Evolutionary conservation across 2,888 invertebrate species (phyloP).

Genomic region (Myopa testacea): DNA sequence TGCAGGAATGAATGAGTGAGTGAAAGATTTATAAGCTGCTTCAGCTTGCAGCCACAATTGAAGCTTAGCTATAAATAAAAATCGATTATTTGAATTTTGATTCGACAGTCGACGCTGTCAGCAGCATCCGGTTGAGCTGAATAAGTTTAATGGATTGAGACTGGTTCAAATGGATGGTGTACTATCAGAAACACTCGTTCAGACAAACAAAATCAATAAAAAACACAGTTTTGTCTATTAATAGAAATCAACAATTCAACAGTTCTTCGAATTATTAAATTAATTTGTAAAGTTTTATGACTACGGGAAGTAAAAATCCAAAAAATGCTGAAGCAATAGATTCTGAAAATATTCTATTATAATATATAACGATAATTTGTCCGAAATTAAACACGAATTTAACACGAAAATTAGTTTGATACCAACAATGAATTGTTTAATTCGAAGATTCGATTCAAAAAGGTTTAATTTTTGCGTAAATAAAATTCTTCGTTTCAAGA

Average conservation of each 20-base stretch:
- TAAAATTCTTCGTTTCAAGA: too few relatives aligned
- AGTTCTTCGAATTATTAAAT: not conserved
- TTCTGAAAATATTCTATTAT: not conserved
- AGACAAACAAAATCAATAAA: not conserved
- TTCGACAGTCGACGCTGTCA: slow-evolving; percentile 19
- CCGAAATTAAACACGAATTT: too few relatives aligned
- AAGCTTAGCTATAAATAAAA: slow-evolving; percentile 22
- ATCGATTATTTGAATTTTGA: slow-evolving; percentile 26
- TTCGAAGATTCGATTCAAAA: too few relatives aligned
- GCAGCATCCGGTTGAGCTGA: slow-evolving; percentile 31
- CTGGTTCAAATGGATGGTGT: not conserved
- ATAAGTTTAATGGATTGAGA: not conserved
- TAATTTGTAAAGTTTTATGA: not conserved
- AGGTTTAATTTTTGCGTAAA: too few relatives aligned
- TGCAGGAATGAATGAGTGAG: not conserved
- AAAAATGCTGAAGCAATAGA: not conserved
- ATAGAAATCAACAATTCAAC: not conserved
- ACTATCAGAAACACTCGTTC: not conserved
- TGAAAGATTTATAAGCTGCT: slow-evolving; percentile 4
- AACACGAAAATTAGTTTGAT: too few relatives aligned
- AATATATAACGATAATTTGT: not conserved
- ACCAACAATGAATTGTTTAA: too few relatives aligned
- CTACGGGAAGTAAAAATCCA: too few relatives aligned
- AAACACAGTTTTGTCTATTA: not conserved
- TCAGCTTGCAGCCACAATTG: slow-evolving; percentile 12